Conservation (phyloP, 2,113 vertebrate genomes). For the Pomatorhinus ruficollis region DNA sequence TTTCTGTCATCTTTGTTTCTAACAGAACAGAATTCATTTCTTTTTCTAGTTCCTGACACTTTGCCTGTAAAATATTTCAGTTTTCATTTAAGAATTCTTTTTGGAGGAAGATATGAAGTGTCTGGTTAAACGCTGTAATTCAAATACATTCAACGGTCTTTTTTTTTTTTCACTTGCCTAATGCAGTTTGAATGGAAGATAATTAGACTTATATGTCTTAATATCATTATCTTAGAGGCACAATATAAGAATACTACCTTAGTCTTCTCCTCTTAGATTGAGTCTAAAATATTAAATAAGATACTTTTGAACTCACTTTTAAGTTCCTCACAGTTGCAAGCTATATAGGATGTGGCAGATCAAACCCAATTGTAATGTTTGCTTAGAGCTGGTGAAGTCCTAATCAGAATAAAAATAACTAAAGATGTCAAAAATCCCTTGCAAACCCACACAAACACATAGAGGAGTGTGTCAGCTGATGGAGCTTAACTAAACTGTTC, state of each 20-base stretch:
- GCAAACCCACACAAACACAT: not conserved
- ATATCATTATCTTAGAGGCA: not conserved
- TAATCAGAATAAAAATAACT: not conserved
- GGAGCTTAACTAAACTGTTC: not conserved
- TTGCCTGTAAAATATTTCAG: slow-evolving; percentile 69
- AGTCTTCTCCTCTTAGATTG: not conserved
- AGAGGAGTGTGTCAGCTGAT: not conserved
- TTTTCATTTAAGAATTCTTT: not conserved
- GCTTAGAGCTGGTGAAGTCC: not conserved
- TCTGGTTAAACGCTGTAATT: not conserved
- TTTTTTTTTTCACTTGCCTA: not conserved
- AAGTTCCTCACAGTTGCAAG: not conserved
- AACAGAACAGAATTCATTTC: slow-evolving; percentile 59
- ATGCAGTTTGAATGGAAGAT: not conserved
- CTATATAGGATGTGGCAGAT: fast-evolving
- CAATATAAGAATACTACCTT: not conserved
- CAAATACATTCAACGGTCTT: not conserved
- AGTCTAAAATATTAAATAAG: not conserved
- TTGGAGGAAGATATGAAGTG: not conserved
- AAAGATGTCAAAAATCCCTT: not conserved
- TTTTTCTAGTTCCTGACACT: slow-evolving; percentile 69
- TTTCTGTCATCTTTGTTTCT: slow-evolving; percentile 71
- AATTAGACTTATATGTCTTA: not conserved
- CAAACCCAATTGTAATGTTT: not conserved
- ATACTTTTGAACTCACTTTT: not conserved